phyloP scores from a whole-genome alignment of 2,113 vertebrate species.

The Lepus europaeus region DNA sequence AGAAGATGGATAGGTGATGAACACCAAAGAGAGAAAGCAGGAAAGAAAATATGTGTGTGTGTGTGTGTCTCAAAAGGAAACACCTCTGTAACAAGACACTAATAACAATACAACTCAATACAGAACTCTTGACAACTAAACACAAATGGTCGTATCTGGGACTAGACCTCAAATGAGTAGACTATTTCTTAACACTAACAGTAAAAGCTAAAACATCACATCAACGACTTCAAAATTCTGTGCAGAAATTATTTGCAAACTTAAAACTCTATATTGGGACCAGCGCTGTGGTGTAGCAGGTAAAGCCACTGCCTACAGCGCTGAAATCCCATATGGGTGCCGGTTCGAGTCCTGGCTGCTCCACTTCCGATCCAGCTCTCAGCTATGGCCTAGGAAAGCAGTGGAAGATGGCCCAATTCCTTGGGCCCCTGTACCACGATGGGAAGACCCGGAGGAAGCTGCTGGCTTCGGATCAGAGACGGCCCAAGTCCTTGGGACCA shows the following conservation, averaged over 20 bases:
- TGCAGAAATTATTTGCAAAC: neutral
- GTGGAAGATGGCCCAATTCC: no score
- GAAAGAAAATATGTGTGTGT: neutral
- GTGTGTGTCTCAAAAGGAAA: neutral
- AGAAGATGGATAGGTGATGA: neutral
- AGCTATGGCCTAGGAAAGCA: no score
- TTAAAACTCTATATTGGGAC: neutral
- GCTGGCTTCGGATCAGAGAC: no score
- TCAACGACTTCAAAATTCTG: slow-evolving; percentile 29
- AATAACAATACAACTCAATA: slow-evolving; percentile 40
- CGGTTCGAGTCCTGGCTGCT: no score
- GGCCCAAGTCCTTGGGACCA: no score
- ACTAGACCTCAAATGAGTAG: neutral
- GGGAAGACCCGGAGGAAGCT: no score
- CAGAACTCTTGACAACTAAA: slow-evolving; percentile 32
- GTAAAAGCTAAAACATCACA: slow-evolving; percentile 11
- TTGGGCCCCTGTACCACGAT: no score
- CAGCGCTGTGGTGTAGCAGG: no score
- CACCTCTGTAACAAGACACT: neutral
- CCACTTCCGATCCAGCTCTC: no score
- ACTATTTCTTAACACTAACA: slow-evolving; percentile 21
- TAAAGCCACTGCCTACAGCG: no score
- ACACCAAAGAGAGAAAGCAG: neutral
- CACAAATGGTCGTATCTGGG: neutral
- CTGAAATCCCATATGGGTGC: no score